Percentiles rank a stretch among this genome's conserved stretches.
These are phyloP conservation scores for Kryphioiulus occultus DNA, from an alignment of 2,888 invertebrate species.

Conservation along the genomic window DNA sequence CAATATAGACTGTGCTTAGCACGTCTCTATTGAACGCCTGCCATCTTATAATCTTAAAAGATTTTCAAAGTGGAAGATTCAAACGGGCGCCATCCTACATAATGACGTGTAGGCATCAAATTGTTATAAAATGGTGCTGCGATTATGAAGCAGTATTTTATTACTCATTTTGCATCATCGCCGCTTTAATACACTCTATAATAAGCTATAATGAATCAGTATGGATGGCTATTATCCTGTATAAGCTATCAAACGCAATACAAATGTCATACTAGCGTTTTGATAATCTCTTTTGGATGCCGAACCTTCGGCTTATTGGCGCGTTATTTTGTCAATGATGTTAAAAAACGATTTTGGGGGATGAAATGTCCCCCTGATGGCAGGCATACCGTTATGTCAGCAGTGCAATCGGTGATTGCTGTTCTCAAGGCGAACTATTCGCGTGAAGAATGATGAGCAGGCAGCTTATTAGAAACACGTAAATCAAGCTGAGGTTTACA, in stretches of 20 bases:
- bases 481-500: background rate
- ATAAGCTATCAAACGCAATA: background rate
- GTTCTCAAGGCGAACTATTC: background rate
- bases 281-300: background rate
- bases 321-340: background rate
- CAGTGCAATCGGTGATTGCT: background rate
- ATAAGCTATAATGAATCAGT: slow-evolving; percentile 20
- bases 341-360: background rate
- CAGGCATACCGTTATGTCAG: background rate
- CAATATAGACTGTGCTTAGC: too few species aligned
- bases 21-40: background rate
- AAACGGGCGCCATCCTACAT: background rate
- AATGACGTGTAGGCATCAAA: slow-evolving; percentile 36
- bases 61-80: background rate
- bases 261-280: background rate
- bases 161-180: slow-evolving; percentile 13
- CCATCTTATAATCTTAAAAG: background rate
- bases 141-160: background rate
- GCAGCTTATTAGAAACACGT: background rate
- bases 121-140: slow-evolving; percentile 32
- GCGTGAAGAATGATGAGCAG: background rate
- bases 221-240: slow-evolving; percentile 22
- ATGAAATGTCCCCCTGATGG: background rate
- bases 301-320: background rate
- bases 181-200: background rate